Conservation (phyloP, 2,888 invertebrate genomes). For the Catocala nupta region DNA sequence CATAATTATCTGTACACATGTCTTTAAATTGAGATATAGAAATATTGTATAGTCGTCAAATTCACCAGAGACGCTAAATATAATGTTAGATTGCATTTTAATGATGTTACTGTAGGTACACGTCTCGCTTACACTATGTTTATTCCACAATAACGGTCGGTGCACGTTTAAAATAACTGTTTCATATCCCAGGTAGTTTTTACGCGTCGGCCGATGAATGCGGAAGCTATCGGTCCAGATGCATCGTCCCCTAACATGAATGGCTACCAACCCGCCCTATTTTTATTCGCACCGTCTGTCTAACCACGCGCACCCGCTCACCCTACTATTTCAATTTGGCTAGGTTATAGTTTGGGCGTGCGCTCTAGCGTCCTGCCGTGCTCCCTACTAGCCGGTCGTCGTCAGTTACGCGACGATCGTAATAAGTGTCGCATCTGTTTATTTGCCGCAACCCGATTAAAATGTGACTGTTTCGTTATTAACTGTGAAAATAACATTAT, state of each 20-base stretch:
- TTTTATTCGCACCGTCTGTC: constrained; percentile 64
- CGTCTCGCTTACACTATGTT: not conserved
- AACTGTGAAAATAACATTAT: constrained; percentile 29
- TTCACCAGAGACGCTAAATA: not conserved
- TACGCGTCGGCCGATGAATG: constrained; percentile 65
- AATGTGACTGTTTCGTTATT: constrained; percentile 52
- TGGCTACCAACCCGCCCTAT: constrained; percentile 73
- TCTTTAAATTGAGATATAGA: no score
- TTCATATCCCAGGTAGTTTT: constrained; percentile 51
- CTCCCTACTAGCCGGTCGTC: constrained; percentile 61
- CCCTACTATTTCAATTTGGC: constrained; percentile 78
- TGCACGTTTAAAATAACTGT: constrained; percentile 46
- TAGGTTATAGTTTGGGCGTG: constrained; percentile 82
- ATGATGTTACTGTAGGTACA: not conserved
- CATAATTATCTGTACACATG: no score
- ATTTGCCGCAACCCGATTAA: constrained; percentile 46
- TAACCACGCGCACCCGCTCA: constrained; percentile 59
- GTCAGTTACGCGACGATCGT: constrained; percentile 79
- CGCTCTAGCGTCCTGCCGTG: constrained; percentile 71
- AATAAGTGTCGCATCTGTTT: constrained; percentile 72
- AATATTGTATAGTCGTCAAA: no score
- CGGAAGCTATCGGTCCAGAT: constrained; percentile 71
- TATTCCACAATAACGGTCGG: constrained; percentile 29
- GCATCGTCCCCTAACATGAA: constrained; percentile 75
- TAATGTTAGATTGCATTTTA: not conserved